Evolutionary conservation across 2,113 vertebrate species (phyloP).

Genomic region (Ophiodon elongatus): DNA sequence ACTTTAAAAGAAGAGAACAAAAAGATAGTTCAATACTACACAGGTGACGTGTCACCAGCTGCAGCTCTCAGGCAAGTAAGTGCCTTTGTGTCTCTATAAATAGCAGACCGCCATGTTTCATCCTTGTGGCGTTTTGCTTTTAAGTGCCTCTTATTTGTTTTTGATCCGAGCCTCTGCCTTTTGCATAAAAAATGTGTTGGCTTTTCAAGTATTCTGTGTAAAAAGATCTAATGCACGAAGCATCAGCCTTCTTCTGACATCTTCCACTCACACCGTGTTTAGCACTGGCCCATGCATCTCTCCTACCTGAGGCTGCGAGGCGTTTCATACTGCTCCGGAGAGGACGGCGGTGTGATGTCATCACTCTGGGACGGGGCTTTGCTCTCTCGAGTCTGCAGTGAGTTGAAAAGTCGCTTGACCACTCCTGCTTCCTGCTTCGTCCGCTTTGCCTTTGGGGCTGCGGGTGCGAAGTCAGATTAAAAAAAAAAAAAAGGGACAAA

Average conservation of each 20-base stretch:
- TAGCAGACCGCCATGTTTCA: background rate
- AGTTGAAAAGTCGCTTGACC: constrained; percentile 88
- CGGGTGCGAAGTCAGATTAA: background rate
- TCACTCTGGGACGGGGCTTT: constrained; percentile 54
- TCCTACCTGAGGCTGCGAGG: constrained; percentile 72
- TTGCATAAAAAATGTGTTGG: background rate
- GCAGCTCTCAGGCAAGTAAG: background rate
- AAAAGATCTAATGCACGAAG: background rate
- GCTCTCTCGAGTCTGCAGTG: constrained; percentile 50
- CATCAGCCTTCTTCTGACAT: background rate
- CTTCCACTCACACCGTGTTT: background rate
- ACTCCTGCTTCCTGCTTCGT: constrained; percentile 85
- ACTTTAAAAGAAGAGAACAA: background rate
- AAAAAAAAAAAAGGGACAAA: no score
- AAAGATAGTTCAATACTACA: background rate
- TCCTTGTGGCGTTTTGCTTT: background rate
- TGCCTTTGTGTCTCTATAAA: background rate
- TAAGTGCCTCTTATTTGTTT: background rate
- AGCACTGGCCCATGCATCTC: no score
- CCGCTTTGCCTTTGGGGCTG: constrained; percentile 89
- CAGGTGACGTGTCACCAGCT: background rate
- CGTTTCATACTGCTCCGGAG: constrained; percentile 72
- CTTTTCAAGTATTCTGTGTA: background rate
- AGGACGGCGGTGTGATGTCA: constrained; percentile 83
- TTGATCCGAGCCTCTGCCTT: background rate